A percentile compares a stretch with the other conserved stretches of the same genome.
These are phyloP conservation scores for Chrysemys picta DNA, from an alignment of 2,113 vertebrate genomes.

Conservation along the genomic window DNA sequence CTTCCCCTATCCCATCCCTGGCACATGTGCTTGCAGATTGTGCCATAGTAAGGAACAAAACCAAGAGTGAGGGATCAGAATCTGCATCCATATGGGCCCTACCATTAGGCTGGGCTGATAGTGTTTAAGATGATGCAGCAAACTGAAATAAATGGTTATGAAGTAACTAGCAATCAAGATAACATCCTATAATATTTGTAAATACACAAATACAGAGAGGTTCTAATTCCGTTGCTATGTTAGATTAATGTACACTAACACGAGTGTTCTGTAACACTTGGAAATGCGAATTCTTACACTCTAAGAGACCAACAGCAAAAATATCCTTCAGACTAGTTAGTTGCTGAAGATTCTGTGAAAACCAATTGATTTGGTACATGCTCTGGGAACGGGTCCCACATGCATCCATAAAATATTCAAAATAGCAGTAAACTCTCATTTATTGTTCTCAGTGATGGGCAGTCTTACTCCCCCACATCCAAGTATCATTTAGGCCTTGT, in stretches of 20 bases:
- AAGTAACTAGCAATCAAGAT: background rate
- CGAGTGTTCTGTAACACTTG: background rate
- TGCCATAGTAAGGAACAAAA: background rate
- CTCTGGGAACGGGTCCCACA: background rate
- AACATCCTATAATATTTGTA: background rate
- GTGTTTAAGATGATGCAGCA: background rate
- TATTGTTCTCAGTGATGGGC: background rate
- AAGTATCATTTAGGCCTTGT: background rate
- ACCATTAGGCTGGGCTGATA: background rate
- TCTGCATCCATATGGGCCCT: background rate
- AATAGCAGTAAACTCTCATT: background rate
- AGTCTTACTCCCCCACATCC: background rate
- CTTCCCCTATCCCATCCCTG: background rate
- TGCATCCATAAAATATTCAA: background rate
- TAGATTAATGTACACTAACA: background rate
- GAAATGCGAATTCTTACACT: slow-evolving; percentile 22
- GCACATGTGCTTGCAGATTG: background rate
- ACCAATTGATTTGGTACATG: slow-evolving; percentile 35
- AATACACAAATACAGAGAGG: background rate
- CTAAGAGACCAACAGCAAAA: slow-evolving; percentile 22
- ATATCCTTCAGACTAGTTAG: slow-evolving; percentile 10
- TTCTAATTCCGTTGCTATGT: background rate
- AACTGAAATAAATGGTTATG: background rate
- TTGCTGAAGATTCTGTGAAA: slow-evolving; percentile 50
- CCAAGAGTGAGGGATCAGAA: background rate